Evolutionary conservation across 2,797 vertebrate genomes (phyloP).

Genomic region (Pipistrellus nathusii): DNA sequence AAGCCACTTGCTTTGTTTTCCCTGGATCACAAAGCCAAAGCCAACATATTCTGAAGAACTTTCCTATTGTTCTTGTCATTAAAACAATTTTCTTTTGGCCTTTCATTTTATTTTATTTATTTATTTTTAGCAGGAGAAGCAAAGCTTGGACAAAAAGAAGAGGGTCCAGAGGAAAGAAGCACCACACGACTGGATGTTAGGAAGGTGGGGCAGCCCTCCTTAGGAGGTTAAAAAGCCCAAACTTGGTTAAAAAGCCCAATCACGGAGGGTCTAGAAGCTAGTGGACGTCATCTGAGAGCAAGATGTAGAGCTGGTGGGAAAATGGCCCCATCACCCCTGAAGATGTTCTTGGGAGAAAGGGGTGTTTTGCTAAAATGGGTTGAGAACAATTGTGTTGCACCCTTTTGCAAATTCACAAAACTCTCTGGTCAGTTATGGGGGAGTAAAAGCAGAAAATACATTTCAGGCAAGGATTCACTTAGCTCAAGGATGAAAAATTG

Average conservation of each 20-base stretch:
- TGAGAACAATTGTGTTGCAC: background rate
- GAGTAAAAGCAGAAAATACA: background rate
- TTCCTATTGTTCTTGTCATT: background rate
- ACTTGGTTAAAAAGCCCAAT: background rate
- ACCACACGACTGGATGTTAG: background rate
- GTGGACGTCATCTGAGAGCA: background rate
- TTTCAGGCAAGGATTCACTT: background rate
- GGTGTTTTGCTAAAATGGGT: background rate
- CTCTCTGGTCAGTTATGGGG: background rate
- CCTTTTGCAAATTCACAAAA: background rate
- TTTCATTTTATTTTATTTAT: background rate
- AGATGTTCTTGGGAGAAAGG: background rate
- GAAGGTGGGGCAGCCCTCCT: background rate
- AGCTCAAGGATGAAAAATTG: background rate
- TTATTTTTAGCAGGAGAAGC: background rate
- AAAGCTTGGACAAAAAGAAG: background rate
- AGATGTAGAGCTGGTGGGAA: background rate
- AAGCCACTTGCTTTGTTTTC: background rate
- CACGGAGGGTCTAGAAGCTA: background rate
- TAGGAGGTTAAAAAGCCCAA: background rate
- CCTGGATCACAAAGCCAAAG: slow-evolving; percentile 4
- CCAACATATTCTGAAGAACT: background rate
- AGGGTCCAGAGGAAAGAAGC: background rate
- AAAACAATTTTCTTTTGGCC: background rate
- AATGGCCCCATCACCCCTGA: background rate